Conservation (phyloP, 2,888 invertebrate species). For the Caenorhabditis sp. region DNA sequence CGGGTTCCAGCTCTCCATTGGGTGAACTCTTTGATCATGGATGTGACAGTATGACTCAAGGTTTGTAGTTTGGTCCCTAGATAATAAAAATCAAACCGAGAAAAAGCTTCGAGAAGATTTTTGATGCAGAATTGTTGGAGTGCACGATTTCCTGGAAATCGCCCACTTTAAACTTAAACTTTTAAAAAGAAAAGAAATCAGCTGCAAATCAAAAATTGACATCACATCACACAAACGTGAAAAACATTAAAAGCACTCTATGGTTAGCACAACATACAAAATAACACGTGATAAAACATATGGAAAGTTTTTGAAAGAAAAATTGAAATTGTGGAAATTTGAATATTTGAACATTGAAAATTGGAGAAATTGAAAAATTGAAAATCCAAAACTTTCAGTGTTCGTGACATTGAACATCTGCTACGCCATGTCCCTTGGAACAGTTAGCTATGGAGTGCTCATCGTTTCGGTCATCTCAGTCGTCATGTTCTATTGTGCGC, state of each 20-base stretch:
- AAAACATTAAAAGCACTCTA: too few relatives aligned
- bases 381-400: slow-evolving; percentile 86
- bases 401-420: slow-evolving; percentile 98
- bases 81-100: background rate
- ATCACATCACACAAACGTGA: too few relatives aligned
- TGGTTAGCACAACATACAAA: too few relatives aligned
- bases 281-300: background rate
- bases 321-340: too few relatives aligned
- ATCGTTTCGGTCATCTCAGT: slow-evolving; percentile 96
- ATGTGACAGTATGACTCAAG: slow-evolving; percentile 97
- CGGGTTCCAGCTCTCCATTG: slow-evolving; percentile 92
- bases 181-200: background rate
- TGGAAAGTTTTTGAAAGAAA: too few relatives aligned
- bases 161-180: background rate
- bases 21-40: slow-evolving; percentile 99
- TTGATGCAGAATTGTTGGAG: too few relatives aligned
- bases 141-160: background rate
- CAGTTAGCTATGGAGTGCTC: slow-evolving; percentile 95
- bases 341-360: too few relatives aligned
- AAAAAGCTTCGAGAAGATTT: background rate
- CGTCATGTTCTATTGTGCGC: slow-evolving; percentile 97
- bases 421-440: slow-evolving; percentile 93
- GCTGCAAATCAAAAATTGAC: slow-evolving; percentile 4
- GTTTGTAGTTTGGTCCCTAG: slow-evolving; percentile 82
- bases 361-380: too few relatives aligned